A percentile compares a stretch with the other conserved stretches of the same genome.
These are phyloP conservation scores for Drosophila santomea DNA, from an alignment of 1,140 invertebrate species.

Conservation along the genomic window DNA sequence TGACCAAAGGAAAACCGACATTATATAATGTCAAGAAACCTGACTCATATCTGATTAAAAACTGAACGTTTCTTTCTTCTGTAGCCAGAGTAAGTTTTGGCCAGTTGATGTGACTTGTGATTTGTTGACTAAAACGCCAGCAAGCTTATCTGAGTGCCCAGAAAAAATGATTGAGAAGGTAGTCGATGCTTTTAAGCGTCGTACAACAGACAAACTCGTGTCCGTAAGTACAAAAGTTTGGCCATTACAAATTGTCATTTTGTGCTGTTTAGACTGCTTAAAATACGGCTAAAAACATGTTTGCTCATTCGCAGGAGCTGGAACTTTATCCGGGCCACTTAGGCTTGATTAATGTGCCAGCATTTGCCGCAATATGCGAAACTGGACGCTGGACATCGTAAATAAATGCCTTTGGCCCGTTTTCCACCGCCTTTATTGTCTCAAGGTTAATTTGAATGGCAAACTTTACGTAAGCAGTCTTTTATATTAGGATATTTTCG, in stretches of 20 bases:
- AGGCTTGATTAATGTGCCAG: slow-evolving; percentile 76
- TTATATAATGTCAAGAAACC: too few relatives aligned
- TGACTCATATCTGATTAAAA: too few relatives aligned
- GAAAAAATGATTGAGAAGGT: slow-evolving; percentile 9
- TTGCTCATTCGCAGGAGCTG: slow-evolving; percentile 16
- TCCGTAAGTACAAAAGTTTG: slow-evolving; percentile 4
- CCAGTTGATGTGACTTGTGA: slow-evolving; percentile 9
- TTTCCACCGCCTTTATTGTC: slow-evolving; percentile 64
- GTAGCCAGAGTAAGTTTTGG: background rate
- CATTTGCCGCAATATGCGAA: slow-evolving; percentile 37
- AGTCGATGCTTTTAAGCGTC: slow-evolving; percentile 15
- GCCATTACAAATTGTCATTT: slow-evolving; percentile 40
- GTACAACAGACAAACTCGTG: background rate
- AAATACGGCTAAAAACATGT: slow-evolving; percentile 27
- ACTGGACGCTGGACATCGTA: slow-evolving; percentile 40
- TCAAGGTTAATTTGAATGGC: slow-evolving; percentile 79
- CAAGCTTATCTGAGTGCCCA: slow-evolving; percentile 50
- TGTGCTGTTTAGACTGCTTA: slow-evolving; percentile 18
- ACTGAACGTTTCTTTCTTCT: background rate
- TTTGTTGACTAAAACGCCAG: slow-evolving; percentile 26
- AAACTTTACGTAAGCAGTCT: slow-evolving; percentile 66
- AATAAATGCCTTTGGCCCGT: slow-evolving; percentile 18
- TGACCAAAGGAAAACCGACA: too few relatives aligned
- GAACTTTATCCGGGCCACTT: slow-evolving; percentile 75
- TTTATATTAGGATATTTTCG: slow-evolving; percentile 39